These are phyloP conservation scores for Coryphaenoides rupestris DNA, from an alignment of 2,113 vertebrate species.

Conservation along the genomic window DNA sequence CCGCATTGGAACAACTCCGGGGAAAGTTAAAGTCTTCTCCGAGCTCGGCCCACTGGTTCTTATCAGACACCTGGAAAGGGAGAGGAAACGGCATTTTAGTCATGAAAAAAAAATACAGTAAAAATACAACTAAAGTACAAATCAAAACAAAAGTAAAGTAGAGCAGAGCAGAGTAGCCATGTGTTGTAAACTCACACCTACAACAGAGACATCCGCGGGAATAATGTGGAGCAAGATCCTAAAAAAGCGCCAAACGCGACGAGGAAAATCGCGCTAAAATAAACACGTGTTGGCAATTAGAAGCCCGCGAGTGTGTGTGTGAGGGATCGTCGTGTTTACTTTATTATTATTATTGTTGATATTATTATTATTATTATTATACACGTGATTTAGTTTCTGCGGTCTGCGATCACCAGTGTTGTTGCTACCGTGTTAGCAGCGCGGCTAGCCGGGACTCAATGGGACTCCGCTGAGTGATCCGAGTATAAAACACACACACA, in stretches of 20 bases:
- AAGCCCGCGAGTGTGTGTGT: no score
- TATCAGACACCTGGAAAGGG: constrained; percentile 89
- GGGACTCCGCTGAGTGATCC: constrained; percentile 30
- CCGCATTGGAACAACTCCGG: constrained; percentile 96
- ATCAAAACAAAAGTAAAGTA: no score
- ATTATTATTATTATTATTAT: no score
- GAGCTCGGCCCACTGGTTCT: constrained; percentile 97
- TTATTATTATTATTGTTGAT: no score
- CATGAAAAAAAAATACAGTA: background rate
- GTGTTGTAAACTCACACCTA: background rate
- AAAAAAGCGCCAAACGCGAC: background rate
- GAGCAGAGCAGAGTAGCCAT: no score
- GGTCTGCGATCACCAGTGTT: no score
- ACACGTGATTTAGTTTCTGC: no score
- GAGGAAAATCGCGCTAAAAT: background rate
- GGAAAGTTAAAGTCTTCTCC: constrained; percentile 98
- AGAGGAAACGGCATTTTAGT: constrained; percentile 14
- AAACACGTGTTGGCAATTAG: no score
- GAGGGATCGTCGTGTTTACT: no score
- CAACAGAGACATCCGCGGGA: no score
- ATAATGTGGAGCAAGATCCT: no score
- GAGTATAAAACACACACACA: constrained; percentile 25
- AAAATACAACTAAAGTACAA: background rate
- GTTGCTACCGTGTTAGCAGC: constrained; percentile 67
- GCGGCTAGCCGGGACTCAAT: constrained; percentile 63